Percentiles rank a stretch among this genome's conserved stretches.
Evolutionary conservation across 2,113 vertebrate genomes (phyloP).

Genomic region (Dasypus novemcinctus): DNA sequence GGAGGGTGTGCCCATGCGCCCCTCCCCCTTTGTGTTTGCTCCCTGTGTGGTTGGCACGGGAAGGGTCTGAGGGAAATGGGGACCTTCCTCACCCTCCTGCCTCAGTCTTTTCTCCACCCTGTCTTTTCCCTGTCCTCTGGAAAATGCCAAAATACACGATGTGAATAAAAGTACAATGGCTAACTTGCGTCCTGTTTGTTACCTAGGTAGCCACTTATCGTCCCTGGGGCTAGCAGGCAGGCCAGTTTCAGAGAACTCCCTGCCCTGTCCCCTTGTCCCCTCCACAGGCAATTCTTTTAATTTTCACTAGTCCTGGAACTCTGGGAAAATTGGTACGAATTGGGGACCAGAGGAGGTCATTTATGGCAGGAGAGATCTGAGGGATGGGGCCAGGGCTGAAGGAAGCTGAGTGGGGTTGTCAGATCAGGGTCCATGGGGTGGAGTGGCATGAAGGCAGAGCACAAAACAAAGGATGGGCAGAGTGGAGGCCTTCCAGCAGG

Average conservation of each 20-base stretch:
- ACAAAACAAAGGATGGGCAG: neutral
- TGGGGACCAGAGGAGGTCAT: neutral
- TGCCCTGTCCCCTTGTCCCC: neutral
- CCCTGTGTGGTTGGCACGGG: conserved; percentile 44
- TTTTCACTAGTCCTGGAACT: neutral
- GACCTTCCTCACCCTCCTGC: conserved; percentile 11
- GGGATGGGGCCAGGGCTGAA: neutral
- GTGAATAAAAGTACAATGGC: conserved; percentile 75
- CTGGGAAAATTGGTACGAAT: neutral
- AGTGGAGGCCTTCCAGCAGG: neutral
- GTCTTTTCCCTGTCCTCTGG: conserved; percentile 64
- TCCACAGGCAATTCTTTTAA: neutral
- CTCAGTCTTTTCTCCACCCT: conserved; percentile 20
- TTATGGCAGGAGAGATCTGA: neutral
- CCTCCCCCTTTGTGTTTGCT: conserved; percentile 53
- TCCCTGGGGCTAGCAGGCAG: neutral
- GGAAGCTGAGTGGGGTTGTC: neutral
- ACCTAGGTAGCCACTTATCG: neutral
- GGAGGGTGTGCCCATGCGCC: conserved; percentile 25
- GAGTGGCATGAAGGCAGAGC: neutral
- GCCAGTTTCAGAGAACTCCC: neutral
- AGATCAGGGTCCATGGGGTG: neutral
- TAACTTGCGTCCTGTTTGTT: conserved; percentile 3
- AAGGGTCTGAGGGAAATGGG: conserved; percentile 59
- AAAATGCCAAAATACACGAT: conserved; percentile 79